Evolutionary conservation across 23 tunicate species (phyloP).

Genomic region (Ascidia mentula): DNA sequence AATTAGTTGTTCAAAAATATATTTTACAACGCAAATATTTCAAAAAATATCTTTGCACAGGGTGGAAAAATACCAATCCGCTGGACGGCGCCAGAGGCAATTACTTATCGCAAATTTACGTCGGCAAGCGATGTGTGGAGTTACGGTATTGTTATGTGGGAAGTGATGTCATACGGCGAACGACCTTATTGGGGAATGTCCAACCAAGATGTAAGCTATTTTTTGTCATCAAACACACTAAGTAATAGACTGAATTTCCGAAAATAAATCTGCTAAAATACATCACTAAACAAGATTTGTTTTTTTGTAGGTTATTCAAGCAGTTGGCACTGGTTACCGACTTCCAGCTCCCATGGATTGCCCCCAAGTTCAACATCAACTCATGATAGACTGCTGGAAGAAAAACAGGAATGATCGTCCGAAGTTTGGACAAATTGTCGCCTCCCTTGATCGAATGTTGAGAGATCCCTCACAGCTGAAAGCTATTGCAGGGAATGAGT

Average conservation of each 20-base stretch:
- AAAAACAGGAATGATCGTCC: conserved; percentile 92
- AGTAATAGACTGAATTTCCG: too few relatives aligned
- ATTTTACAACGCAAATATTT: background rate
- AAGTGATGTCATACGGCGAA: conserved; percentile 99
- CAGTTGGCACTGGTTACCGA: conserved; percentile 89
- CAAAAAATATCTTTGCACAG: conserved; percentile 18
- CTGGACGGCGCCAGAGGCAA: conserved; percentile 99
- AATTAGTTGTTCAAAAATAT: background rate
- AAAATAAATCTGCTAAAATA: too few relatives aligned
- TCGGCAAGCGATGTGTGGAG: conserved; percentile 99
- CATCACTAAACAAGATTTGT: too few relatives aligned
- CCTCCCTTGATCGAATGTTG: conserved; percentile 68
- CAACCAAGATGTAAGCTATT: conserved; percentile 90
- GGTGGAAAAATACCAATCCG: conserved; percentile 96
- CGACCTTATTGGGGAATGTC: conserved; percentile 99
- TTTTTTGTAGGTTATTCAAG: conserved; percentile 78
- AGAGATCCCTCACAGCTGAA: conserved; percentile 76
- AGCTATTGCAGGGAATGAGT: conserved; percentile 41
- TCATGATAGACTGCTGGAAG: conserved; percentile 99
- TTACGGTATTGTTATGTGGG: conserved; percentile 99
- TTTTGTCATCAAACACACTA: too few relatives aligned
- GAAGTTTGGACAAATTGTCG: conserved; percentile 77
- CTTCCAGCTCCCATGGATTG: conserved; percentile 97
- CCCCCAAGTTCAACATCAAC: conserved; percentile 84
- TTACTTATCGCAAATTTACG: conserved; percentile 89